Evolutionary conservation across 2,888 invertebrate species (phyloP).

Genomic region (Leucophora obtusa): DNA sequence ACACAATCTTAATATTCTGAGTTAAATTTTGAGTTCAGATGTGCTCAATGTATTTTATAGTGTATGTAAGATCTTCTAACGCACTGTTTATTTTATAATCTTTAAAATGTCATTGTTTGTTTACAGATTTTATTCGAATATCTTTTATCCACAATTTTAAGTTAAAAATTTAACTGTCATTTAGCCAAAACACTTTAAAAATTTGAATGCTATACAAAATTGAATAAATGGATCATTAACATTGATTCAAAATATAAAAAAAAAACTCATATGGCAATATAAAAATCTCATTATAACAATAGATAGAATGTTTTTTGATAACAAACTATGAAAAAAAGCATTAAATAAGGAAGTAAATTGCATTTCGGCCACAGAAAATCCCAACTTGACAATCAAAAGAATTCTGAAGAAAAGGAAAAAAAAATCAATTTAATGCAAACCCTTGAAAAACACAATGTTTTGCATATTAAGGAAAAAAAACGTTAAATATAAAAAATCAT

Average conservation of each 20-base stretch:
- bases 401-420: conserved; percentile 37
- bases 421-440: conserved; percentile 30
- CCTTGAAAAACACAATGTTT: conserved; percentile 41
- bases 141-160: too few relatives aligned
- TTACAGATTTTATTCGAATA: not conserved
- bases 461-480: conserved; percentile 62
- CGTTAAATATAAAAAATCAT: conserved; percentile 69
- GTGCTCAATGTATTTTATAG: too few relatives aligned
- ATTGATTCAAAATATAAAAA: conserved; percentile 63
- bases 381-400: conserved; percentile 35
- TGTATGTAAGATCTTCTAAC: too few relatives aligned
- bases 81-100: too few relatives aligned
- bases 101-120: not conserved
- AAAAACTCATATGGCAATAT: conserved; percentile 41
- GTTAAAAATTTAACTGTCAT: conserved; percentile 24
- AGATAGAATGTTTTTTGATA: conserved; percentile 42
- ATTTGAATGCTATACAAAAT: conserved; percentile 43
- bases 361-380: conserved; percentile 53
- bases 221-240: conserved; percentile 69
- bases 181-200: conserved; percentile 54
- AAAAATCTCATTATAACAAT: conserved; percentile 57
- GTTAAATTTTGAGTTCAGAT: too few relatives aligned
- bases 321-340: not conserved
- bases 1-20: too few relatives aligned
- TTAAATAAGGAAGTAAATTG: conserved; percentile 61